phyloP scores from a whole-genome alignment of 2,888 invertebrate genomes.

The Nomada ruficornis region DNA sequence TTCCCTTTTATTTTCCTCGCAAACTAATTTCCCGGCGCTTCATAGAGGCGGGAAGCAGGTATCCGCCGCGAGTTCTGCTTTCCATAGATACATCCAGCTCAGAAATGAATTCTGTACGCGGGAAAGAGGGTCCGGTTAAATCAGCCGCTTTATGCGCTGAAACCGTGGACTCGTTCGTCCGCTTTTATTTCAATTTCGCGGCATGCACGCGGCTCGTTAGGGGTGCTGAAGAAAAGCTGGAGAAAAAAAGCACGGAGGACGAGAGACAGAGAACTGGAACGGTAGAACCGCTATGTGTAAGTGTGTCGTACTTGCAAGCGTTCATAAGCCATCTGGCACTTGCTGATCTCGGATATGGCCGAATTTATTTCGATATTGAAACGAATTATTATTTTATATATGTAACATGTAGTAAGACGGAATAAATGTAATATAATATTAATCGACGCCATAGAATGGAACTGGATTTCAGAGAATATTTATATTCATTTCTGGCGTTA shows the following conservation, averaged over 20 bases:
- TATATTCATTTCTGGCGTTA: too few species aligned
- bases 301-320: neutral
- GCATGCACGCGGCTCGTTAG: constrained; percentile 51
- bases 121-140: constrained; percentile 37
- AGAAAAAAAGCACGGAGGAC: constrained; percentile 17
- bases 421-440: too few species aligned
- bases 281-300: neutral
- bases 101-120: constrained; percentile 43
- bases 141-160: constrained; percentile 49
- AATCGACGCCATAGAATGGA: too few species aligned
- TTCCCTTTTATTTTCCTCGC: constrained; percentile 32
- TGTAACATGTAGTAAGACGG: too few species aligned
- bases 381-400: too few species aligned
- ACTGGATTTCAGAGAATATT: too few species aligned
- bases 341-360: neutral
- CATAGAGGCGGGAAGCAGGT: constrained; percentile 16
- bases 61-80: constrained; percentile 20
- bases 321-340: neutral
- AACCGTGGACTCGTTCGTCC: constrained; percentile 33
- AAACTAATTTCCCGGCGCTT: constrained; percentile 42
- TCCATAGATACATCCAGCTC: constrained; percentile 25
- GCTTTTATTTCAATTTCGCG: constrained; percentile 58
- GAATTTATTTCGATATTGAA: neutral
- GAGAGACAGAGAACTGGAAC: constrained; percentile 10
- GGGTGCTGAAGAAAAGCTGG: constrained; percentile 33